These are phyloP conservation scores for Pemphigus obesinymphae DNA, from an alignment of 1,140 invertebrate genomes.

Conservation along the genomic window DNA sequence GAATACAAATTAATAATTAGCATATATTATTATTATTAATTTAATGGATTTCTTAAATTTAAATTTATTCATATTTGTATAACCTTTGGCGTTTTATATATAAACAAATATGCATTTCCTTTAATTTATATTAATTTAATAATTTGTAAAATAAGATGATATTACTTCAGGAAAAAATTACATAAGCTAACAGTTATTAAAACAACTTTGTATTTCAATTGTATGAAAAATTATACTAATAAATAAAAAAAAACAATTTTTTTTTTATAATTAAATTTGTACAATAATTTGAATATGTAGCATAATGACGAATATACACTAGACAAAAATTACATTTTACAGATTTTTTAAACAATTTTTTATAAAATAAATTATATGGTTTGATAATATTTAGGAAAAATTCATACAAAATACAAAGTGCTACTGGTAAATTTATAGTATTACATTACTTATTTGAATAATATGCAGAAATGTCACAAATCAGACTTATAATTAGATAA, in stretches of 20 bases:
- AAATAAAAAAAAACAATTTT: constrained; percentile 17
- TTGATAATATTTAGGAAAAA: neutral
- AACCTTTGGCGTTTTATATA: no score
- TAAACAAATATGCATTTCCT: no score
- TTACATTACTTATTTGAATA: constrained; percentile 17
- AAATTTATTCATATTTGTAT: no score
- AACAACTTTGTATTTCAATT: constrained; percentile 22
- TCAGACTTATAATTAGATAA: constrained; percentile 39
- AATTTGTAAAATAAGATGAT: neutral
- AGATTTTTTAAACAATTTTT: neutral
- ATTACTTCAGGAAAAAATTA: neutral
- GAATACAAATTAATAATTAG: no score
- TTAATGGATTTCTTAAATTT: no score
- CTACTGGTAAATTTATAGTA: constrained; percentile 1
- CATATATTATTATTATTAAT: no score
- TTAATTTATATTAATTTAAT: no score
- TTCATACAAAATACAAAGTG: neutral
- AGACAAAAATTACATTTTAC: neutral
- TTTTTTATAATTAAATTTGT: constrained; percentile 22
- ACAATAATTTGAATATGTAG: neutral
- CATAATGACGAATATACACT: neutral
- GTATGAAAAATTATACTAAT: neutral
- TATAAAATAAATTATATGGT: constrained; percentile 13
- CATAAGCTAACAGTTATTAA: neutral
- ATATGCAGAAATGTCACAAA: constrained; percentile 8